phyloP scores from a whole-genome alignment of 2,113 vertebrate genomes.

The Heterotis niloticus region DNA sequence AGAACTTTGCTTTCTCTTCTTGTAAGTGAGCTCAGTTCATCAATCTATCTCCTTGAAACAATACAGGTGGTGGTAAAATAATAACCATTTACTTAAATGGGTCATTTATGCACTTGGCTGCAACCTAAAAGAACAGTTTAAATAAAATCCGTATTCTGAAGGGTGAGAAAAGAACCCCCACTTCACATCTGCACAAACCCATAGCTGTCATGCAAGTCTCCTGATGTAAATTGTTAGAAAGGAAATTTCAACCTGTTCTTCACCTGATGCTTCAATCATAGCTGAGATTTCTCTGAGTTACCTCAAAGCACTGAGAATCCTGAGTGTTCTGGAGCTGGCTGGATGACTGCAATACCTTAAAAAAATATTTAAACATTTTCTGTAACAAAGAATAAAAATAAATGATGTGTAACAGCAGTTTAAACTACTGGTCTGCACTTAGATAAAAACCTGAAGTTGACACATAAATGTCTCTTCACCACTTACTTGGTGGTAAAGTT shows the following conservation, averaged over 20 bases:
- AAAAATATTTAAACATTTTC: background rate
- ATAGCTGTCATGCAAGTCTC: too few relatives aligned
- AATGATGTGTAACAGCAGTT: too few relatives aligned
- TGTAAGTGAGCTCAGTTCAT: background rate
- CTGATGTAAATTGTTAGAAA: background rate
- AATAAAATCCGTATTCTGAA: conserved; percentile 32
- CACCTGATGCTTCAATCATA: background rate
- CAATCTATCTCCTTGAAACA: conserved; percentile 37
- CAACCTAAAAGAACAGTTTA: conserved; percentile 43
- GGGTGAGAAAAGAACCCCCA: background rate
- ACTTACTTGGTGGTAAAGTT: too few relatives aligned
- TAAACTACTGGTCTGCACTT: too few relatives aligned
- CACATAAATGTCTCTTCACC: too few relatives aligned
- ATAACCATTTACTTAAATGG: conserved; percentile 44
- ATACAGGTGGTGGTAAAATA: conserved; percentile 35
- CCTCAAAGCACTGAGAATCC: background rate
- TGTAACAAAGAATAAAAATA: too few relatives aligned
- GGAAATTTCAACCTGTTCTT: background rate
- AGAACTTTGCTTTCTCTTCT: background rate
- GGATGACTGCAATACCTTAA: background rate
- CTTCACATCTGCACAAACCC: background rate
- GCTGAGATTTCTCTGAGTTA: background rate
- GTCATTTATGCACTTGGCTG: conserved; percentile 51
- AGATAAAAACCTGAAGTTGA: too few relatives aligned
- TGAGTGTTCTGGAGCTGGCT: background rate